Evolutionary conservation across 2,888 invertebrate species (phyloP), one percentile per base, ranked within the genome.

Genomic region (Blastobasis adustella): DNA sequence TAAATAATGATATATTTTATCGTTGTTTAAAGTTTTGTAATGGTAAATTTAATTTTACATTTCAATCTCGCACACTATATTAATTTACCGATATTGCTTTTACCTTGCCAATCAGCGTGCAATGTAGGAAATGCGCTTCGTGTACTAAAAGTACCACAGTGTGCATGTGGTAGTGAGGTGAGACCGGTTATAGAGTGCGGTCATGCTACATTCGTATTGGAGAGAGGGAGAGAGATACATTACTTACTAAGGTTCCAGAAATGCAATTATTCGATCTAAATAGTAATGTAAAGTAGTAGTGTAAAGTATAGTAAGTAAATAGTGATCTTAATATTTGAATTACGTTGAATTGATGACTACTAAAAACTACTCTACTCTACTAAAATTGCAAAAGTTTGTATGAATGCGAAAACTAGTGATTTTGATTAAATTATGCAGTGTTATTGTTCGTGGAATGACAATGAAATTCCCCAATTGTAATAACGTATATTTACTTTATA

Each of bases 181-280:
- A 63, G 66, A 76, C 72, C 74, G 76, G 75, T 75, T 72, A 69
- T 67, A 66, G 68, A 69, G 74, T 72, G 77, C 73, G 77, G 76
- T 76, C 71, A 73, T 68, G 67, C 70, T 67, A 64, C 63, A 65
- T 62, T 23, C 59, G 41, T 42, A 10, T 42, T 10, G n/a, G 42
- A 42, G 42, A 7, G 42, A 5, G 42, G 5, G 6, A 8, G 57
- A 57, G 54, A 55, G 49, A 41, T 47, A 47, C 50, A 44, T 45
- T 46, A 50, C 9, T 9, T 10, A 43, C 43, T 10, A 43, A 43
- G 43, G 8, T 10, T 10, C 10, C 10, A 9, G 5, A 9, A 43
- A 43, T 43, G 5, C 43, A 43, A 23, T 23, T 23, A 3, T 23
- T 23, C 23, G 23, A 23, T 23, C 23, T 23, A 23, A 23, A 23